phyloP scores from a whole-genome alignment of 2,888 invertebrate genomes.

The Ochropleura plecta region DNA sequence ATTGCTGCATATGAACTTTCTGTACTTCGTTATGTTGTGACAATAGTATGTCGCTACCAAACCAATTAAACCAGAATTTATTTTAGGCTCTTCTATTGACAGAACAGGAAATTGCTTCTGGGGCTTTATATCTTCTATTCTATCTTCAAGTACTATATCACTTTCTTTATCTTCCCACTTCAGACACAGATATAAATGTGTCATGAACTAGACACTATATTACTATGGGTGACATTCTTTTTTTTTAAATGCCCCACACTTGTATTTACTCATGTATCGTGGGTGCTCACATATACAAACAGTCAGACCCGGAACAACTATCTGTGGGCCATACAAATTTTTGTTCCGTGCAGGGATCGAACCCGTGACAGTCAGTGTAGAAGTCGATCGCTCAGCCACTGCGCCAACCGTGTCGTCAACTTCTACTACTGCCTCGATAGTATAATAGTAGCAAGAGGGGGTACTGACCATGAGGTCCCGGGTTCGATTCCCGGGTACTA shows the following conservation, averaged over 20 bases:
- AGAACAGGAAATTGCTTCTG: slow-evolving; percentile 30
- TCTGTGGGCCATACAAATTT: no score
- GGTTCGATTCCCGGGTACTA: background rate
- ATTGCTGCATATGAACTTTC: slow-evolving; percentile 21
- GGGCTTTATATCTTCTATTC: background rate
- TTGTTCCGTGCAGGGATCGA: no score
- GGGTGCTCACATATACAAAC: no score
- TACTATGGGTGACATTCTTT: background rate
- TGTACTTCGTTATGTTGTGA: background rate
- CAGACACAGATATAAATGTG: background rate
- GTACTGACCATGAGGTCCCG: background rate
- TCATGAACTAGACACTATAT: background rate
- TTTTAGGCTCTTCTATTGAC: slow-evolving; percentile 48
- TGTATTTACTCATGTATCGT: no score
- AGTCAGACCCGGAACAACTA: no score
- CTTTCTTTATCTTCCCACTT: background rate
- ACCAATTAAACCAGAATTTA: slow-evolving; percentile 54
- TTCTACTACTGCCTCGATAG: background rate
- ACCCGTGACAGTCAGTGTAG: no score
- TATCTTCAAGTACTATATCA: background rate
- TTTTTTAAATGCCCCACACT: no score
- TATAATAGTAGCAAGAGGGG: background rate
- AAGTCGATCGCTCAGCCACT: no score
- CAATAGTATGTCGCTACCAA: slow-evolving; percentile 15
- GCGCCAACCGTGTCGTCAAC: no score